A percentile compares a stretch with the other conserved stretches of the same genome.
These are phyloP conservation scores for Scaptomyza pallida DNA, from an alignment of 1,140 invertebrate species.

Conservation along the genomic window DNA sequence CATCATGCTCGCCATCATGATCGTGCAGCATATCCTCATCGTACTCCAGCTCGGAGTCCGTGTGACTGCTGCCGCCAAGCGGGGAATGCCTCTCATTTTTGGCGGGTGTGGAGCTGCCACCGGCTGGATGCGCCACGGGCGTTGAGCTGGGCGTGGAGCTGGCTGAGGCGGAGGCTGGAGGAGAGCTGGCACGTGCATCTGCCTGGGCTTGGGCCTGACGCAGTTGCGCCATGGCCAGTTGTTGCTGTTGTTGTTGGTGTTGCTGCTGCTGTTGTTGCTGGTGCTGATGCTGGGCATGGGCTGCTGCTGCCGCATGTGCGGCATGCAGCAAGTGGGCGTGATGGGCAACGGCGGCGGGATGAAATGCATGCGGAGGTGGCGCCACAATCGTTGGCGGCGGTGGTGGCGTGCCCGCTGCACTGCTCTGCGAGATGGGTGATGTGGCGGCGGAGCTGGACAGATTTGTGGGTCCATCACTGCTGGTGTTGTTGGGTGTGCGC, in stretches of 20 bases:
- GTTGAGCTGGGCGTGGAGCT: slow-evolving; percentile 68
- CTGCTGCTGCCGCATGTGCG: slow-evolving; percentile 71
- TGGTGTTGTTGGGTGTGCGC: slow-evolving; percentile 66
- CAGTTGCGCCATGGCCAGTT: slow-evolving; percentile 64
- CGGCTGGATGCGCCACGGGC: slow-evolving; percentile 42
- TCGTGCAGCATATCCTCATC: slow-evolving; percentile 86
- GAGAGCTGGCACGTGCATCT: slow-evolving; percentile 43
- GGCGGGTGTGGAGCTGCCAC: slow-evolving; percentile 48
- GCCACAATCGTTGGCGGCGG: slow-evolving; percentile 26
- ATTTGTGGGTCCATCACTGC: slow-evolving; percentile 83
- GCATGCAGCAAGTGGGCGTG: slow-evolving; percentile 78
- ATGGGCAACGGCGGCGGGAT: slow-evolving; percentile 78
- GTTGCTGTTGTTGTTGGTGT: slow-evolving; percentile 44
- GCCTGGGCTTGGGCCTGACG: slow-evolving; percentile 46
- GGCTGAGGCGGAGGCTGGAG: slow-evolving; percentile 49
- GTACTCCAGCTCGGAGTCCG: slow-evolving; percentile 86
- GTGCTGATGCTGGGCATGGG: slow-evolving; percentile 76
- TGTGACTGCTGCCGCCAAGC: slow-evolving; percentile 71
- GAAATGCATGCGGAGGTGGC: slow-evolving; percentile 62
- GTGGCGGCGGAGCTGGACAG: slow-evolving; percentile 71
- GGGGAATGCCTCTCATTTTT: slow-evolving; percentile 82
- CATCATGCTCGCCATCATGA: slow-evolving; percentile 86
- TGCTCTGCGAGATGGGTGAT: slow-evolving; percentile 69
- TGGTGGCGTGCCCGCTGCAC: slow-evolving; percentile 68
- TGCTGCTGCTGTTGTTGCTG: slow-evolving; percentile 39